Base-by-base conservation (phyloP, 2,113 vertebrate genomes). In the Hypanus sabinus region DNA sequence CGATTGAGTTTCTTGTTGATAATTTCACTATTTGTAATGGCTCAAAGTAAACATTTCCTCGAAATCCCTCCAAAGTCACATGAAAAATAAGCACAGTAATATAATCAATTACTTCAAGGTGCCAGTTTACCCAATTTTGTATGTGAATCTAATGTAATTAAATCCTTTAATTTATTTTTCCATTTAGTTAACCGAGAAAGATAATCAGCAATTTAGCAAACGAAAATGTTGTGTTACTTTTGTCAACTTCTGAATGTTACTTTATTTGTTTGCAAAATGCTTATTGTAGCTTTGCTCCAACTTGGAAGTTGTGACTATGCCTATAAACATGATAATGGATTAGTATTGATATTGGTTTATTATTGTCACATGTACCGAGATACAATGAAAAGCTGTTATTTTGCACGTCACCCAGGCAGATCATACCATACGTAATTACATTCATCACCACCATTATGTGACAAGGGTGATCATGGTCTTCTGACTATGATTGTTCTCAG, bases 21-120 rank as follows among this genome's bases (percentile, higher is more conserved):
- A 83, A 38, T 83, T 83, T 83, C 24, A 55, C 80, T 46, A 83
- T 83, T 83, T 8, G 80, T 83, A 83, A 83, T 9, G 80, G 80
- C 7, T 83, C 80, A 7, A 55, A 55, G 46, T 83, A 83, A 83
- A 22, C 38, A 55, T 83, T 83, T 55, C 80, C 38, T 83, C 80
- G 80, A 83, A 46, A 83, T 8, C 20, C 80, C 80, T 83, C 46
- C 80, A 83, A 55, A 38, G 8, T 22, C 38, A 83, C 2, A 55
- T 83, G 38, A 83, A 83, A 83, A 83, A 46, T 46, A 18, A 55
- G 80, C 18, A 46, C 18, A 81, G 20, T 83, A 83, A 76, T 76
- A 76, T 30, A 76, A 27, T n/a, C 20, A 79, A 79, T 79, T 55
- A 20, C 24, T 55, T 83, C 38, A 20, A 22, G 55, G 20, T 83